Evolutionary conservation across 2,797 vertebrate species (phyloP), one percentile per base, ranked within the genome.

Genomic region (Garrulus glandarius): DNA sequence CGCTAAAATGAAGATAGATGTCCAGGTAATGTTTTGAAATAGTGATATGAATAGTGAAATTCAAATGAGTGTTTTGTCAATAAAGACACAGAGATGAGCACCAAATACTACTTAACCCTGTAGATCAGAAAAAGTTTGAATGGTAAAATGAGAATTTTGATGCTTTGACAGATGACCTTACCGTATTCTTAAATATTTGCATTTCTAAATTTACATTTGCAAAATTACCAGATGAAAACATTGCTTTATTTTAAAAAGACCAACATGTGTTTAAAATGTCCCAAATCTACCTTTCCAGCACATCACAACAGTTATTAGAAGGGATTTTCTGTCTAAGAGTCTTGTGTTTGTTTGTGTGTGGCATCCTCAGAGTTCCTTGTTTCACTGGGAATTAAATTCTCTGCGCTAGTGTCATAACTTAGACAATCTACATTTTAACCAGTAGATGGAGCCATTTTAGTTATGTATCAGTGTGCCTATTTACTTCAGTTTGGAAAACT

Each of bases 391-490:
- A 56, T 82, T 81, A 49, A 79, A n/a, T 59, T 74, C 47, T 74
- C 36, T 65, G 37, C 34, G 8, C 29, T 64, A 3, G 63, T 32
- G 23, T 75, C 6, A 0, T 50, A 76, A 22, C 32, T 53, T 43
- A 52, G 11, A 50, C 75, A 64, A 32, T 5, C 10, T 26, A 2
- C 82, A 17, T 89, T 93, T 81, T 67, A 41, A 53, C 95, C 96
- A 72, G 71, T 83, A 96, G 96, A 91, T 96, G 92, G 84, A 92
- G 86, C 87, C 84, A 22, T 60, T 80, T 91, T 23, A 88, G 36
- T 78, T 87, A 64, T 60, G 5, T 59, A 56, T 63, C 30, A 29
- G 24, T 22, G 29, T 29, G n/a, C 36, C 55, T 81, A 5, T 57
- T 91, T 79, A 39, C 0, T 2, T 47, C 36, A 37, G 21, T 23